Base-by-base conservation (phyloP, 2,113 vertebrate species). In the Perca fluviatilis region DNA sequence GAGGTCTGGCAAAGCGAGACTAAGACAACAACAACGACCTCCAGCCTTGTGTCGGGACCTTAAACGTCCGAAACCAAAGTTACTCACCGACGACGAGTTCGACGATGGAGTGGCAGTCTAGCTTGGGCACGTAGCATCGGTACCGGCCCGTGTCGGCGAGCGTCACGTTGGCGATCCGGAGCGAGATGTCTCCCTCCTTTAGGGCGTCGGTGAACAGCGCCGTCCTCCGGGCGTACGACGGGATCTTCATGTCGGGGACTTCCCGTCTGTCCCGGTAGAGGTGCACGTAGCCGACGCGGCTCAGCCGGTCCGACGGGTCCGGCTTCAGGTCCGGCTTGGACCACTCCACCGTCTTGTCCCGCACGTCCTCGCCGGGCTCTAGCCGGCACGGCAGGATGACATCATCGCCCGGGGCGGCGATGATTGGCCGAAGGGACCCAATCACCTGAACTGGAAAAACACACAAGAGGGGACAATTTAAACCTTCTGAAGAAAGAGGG, bases 371-470 rank as follows among this genome's bases (percentile, higher is more conserved):
- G 0, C 40, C 0, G 0, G 90, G 81, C 1, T 69, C 0, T 30
- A 89, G 9, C 13, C 30, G 62, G 8, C 90, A 91, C 0, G 76
- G 90, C 0, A 91, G 79, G 51, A 80, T 21, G 36, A 83, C 70
- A 6, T 88, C 74, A 5, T 85, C 77, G 0, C 86, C 86, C 0
- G 12, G 53, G 0, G 19, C 18, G 0, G 49, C 67, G 0, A 43
- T 0, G 14, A 89, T 19, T 6, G 83, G 54, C 53, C 27, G 16
- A 16, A 1, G 0, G 0, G 85, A 2, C 3, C 82, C 74, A 0
- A 80, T n/a, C 13, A 89, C 10, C 0, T 2, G 14, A 23, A 14
- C 86, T 90, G 69, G 19, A 54, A 54, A 63, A 53, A 0, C 3
- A 1, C 36, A 43, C 9, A 10, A 0, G 1, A 36, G 43, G 16